Evolutionary conservation across 92 coral and sea anemone species (phyloP).

Genomic region (Desmophyllum pertusum): DNA sequence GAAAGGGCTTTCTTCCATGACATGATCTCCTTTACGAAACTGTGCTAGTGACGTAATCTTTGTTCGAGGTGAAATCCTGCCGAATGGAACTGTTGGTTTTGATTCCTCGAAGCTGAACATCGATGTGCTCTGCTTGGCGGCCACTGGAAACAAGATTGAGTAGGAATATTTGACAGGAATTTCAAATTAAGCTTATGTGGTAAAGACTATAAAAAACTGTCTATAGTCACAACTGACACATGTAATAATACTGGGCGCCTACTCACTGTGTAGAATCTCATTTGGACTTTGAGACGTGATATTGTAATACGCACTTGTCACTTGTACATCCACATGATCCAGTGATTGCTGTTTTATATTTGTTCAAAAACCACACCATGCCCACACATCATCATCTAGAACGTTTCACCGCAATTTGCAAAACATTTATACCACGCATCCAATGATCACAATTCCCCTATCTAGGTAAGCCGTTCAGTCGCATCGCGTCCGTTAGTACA

Average conservation of each 20-base stretch:
- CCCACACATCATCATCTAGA: neutral
- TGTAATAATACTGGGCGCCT: too few species aligned
- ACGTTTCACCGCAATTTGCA: neutral
- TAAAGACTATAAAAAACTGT: too few species aligned
- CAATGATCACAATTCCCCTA: too few species aligned
- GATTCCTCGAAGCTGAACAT: slow-evolving; percentile 42
- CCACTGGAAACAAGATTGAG: neutral
- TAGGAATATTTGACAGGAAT: neutral
- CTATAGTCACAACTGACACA: slow-evolving; percentile 12
- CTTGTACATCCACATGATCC: neutral
- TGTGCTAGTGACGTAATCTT: slow-evolving; percentile 74
- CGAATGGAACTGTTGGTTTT: slow-evolving; percentile 57
- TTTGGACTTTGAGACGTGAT: neutral
- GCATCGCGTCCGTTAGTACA: too few species aligned
- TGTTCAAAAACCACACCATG: neutral
- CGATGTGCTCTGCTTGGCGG: neutral
- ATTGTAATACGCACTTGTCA: neutral
- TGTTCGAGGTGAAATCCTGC: slow-evolving; percentile 76
- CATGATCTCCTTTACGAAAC: slow-evolving; percentile 82
- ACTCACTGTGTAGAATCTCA: neutral
- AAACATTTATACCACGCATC: neutral
- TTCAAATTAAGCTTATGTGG: too few species aligned
- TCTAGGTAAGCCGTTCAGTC: too few species aligned
- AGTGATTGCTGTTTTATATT: neutral
- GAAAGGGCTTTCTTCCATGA: slow-evolving; percentile 85